Conservation (phyloP, 2,888 invertebrate species). For the Empis livida region DNA sequence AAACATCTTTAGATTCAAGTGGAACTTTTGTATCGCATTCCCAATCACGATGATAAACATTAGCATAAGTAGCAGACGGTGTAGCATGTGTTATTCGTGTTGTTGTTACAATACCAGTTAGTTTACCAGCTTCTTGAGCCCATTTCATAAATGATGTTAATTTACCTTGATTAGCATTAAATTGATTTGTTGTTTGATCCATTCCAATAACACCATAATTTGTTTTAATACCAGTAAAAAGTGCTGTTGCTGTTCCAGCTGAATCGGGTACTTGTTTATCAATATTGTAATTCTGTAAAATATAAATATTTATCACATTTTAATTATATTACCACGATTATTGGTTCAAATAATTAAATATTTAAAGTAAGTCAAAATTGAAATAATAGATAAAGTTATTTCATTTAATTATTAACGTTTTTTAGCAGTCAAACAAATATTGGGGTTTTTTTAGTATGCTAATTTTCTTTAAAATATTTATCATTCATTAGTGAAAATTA, state of each 20-base stretch:
- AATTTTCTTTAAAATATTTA: too few species aligned
- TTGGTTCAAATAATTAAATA: too few species aligned
- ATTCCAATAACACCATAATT: constrained; percentile 44
- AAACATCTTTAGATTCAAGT: constrained; percentile 23
- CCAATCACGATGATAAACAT: constrained; percentile 43
- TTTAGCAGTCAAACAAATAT: too few species aligned
- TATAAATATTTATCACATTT: too few species aligned
- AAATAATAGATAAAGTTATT: too few species aligned
- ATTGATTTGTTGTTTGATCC: constrained; percentile 22
- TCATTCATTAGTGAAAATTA: too few species aligned
- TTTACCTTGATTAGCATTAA: constrained; percentile 33
- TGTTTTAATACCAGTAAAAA: constrained; percentile 49
- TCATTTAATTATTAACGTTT: too few species aligned
- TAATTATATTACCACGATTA: too few species aligned
- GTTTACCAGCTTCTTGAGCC: constrained; percentile 44
- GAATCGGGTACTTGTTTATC: constrained; percentile 58
- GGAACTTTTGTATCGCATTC: constrained; percentile 42
- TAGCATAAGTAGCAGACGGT: constrained; percentile 46
- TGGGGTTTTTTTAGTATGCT: too few species aligned
- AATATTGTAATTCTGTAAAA: constrained; percentile 49
- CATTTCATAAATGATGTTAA: constrained; percentile 41
- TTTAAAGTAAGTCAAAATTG: too few species aligned
- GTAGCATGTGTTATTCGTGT: constrained; percentile 54
- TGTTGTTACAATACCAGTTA: constrained; percentile 52
- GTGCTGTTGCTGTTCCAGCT: constrained; percentile 54